Evolutionary conservation across 53 echinoderm and acorn worm species (phyloP).

Genomic region (Antedon mediterranea): DNA sequence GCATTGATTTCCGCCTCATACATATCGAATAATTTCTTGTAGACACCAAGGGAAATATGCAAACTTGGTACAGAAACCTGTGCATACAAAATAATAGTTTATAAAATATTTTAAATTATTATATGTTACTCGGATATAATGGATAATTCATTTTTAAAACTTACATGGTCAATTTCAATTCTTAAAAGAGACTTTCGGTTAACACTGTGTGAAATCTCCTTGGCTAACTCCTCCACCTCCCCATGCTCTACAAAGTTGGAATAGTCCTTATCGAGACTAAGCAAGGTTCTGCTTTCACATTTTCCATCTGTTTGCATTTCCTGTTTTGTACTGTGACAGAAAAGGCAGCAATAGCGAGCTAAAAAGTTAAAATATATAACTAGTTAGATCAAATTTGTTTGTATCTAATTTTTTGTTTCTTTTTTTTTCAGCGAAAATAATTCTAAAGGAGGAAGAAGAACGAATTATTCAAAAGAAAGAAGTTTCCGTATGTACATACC

Average conservation of each 20-base stretch:
- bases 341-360: constrained; percentile 12
- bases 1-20: constrained; percentile 9
- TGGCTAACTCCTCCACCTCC: background rate
- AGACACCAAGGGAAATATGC: constrained; percentile 16
- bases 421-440: no score
- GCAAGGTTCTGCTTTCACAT: background rate
- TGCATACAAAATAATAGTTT: no score
- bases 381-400: no score
- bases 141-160: background rate
- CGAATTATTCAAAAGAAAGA: no score
- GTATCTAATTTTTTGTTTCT: no score
- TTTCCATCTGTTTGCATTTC: background rate
- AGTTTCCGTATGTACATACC: no score
- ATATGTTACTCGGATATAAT: no score
- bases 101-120: no score
- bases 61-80: constrained; percentile 13
- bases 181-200: constrained; percentile 5
- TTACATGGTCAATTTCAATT: constrained; percentile 15
- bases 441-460: no score
- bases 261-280: background rate
- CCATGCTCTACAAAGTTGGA: no score
- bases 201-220: constrained; percentile 8
- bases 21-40: constrained; percentile 17
- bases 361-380: no score
- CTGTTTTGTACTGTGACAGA: background rate